A percentile compares a stretch with the other conserved stretches of the same genome.
These are phyloP conservation scores for Stramonita haemastoma DNA, from an alignment of 2,888 invertebrate species.

Conservation along the genomic window DNA sequence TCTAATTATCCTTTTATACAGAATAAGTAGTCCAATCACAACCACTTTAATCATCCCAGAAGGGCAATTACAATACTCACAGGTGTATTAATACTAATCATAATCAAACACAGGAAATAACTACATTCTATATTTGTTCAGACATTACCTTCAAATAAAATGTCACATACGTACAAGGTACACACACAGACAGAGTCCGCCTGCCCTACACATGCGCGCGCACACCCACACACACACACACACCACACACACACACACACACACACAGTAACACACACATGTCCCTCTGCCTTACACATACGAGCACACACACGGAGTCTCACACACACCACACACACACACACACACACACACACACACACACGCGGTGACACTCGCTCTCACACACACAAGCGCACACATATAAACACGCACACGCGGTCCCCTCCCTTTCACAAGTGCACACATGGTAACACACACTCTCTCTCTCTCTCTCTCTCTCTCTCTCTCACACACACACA, in stretches of 20 bases:
- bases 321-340: background rate
- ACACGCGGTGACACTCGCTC: background rate
- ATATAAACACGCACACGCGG: slow-evolving; percentile 3
- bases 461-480: background rate
- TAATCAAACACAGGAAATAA: too few relatives aligned
- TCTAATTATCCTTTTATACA: too few relatives aligned
- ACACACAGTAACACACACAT: background rate
- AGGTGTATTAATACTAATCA: too few relatives aligned
- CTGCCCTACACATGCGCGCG: too few relatives aligned
- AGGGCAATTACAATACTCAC: too few relatives aligned
- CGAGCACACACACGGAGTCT: background rate
- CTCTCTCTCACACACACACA: background rate
- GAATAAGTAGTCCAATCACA: too few relatives aligned
- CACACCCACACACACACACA: background rate
- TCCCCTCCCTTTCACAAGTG: background rate
- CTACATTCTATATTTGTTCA: too few relatives aligned
- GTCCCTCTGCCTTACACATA: background rate
- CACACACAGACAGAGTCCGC: too few relatives aligned
- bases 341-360: background rate
- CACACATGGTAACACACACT: background rate
- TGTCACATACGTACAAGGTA: too few relatives aligned
- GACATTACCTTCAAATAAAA: too few relatives aligned
- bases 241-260: background rate
- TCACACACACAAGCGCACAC: slow-evolving; percentile 18
- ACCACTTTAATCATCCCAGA: too few relatives aligned